These are phyloP conservation scores for Phyllotreta cruciferae DNA, from an alignment of 2,888 invertebrate genomes.

Conservation along the genomic window DNA sequence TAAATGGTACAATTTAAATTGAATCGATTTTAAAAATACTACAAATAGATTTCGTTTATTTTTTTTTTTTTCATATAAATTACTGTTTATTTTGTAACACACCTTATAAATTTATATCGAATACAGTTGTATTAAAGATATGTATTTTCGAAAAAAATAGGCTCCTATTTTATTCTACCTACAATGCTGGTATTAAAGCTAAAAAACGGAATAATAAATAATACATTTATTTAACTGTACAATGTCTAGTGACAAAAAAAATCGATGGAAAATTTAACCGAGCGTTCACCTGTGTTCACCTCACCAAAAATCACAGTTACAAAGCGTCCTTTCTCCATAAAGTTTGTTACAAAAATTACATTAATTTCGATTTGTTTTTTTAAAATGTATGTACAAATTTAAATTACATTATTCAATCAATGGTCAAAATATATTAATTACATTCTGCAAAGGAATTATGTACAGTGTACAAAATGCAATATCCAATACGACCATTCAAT, in stretches of 20 bases:
- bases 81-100: slow-evolving; percentile 1
- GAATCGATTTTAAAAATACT: too few relatives aligned
- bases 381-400: slow-evolving; percentile 41
- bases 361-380: slow-evolving; percentile 28
- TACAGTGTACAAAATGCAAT: slow-evolving; percentile 8
- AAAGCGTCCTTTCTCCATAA: slow-evolving; percentile 39
- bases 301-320: slow-evolving; percentile 58
- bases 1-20: too few relatives aligned
- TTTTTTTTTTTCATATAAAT: background rate
- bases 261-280: slow-evolving; percentile 39
- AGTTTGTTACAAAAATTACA: slow-evolving; percentile 22
- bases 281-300: slow-evolving; percentile 59
- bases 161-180: slow-evolving; percentile 1
- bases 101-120: background rate
- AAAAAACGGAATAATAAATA: slow-evolving; percentile 33
- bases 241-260: slow-evolving; percentile 35
- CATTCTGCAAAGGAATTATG: slow-evolving; percentile 1
- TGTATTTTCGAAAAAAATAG: background rate
- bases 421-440: background rate
- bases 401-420: slow-evolving; percentile 11
- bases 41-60: too few relatives aligned
- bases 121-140: background rate
- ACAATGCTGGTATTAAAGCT: slow-evolving; percentile 26
- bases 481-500: background rate
- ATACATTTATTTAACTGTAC: slow-evolving; percentile 37